Evolutionary conservation across 2,113 vertebrate genomes (phyloP).

Genomic region (Rhinopomastus cyanomelas): DNA sequence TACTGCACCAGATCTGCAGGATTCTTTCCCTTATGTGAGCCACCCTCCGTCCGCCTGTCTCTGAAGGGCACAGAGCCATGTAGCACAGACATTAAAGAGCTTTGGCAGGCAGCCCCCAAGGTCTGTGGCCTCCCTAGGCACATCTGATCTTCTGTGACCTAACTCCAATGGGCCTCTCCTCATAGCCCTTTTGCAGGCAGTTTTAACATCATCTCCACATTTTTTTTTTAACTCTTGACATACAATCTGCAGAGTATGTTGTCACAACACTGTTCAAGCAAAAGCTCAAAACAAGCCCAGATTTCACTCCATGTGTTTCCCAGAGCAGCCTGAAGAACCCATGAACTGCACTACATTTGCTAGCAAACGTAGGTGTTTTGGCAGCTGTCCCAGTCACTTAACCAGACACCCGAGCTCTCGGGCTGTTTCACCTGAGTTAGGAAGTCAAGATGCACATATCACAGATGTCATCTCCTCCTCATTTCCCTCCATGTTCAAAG

Average conservation of each 20-base stretch:
- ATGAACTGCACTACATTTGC: background rate
- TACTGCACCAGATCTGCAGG: background rate
- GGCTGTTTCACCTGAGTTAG: background rate
- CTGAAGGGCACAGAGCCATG: background rate
- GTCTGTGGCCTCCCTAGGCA: background rate
- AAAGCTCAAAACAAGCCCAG: background rate
- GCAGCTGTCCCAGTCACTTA: slow-evolving; percentile 46
- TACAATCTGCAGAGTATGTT: background rate
- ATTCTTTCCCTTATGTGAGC: background rate
- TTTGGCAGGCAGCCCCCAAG: background rate
- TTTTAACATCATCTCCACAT: background rate
- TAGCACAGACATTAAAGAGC: background rate
- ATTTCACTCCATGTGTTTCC: background rate
- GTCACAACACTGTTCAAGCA: background rate
- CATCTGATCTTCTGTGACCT: background rate
- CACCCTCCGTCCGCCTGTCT: background rate
- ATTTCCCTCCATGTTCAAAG: slow-evolving; percentile 46
- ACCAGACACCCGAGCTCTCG: slow-evolving; percentile 26
- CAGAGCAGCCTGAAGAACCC: slow-evolving; percentile 4
- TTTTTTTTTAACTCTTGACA: background rate
- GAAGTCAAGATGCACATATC: slow-evolving; percentile 57
- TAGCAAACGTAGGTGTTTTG: background rate
- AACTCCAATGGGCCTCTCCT: background rate
- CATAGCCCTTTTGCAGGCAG: background rate
- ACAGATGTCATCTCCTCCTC: slow-evolving; percentile 58